Evolutionary conservation across 2,797 vertebrate genomes (phyloP), one percentile per base, ranked within the genome.

Genomic region (Epinephelus coioides): DNA sequence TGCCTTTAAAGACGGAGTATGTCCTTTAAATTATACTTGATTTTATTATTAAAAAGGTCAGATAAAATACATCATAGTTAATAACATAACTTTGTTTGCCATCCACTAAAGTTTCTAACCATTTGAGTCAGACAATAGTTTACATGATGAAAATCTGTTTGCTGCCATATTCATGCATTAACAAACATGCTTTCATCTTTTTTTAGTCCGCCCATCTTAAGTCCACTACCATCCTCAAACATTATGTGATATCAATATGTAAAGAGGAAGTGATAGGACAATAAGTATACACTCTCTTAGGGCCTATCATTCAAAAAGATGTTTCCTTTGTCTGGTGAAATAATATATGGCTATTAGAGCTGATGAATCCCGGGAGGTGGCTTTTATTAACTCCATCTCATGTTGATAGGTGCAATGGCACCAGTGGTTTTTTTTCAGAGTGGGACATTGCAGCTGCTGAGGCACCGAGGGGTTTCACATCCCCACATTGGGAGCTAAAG

Each of bases 311-410:
- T 93, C 86, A 85, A 70, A 89, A 82, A 84, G 78, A 88, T 79
- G 83, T 76, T 90, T 86, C 74, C 85, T 92, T 89, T 90, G 88
- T 91, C 84, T 89, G 69, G 53, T 90, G 92, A 90, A 90, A 91
- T 93, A 85, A 90, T 87, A 89, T 87, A 81, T 84, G 84, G 82
- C 90, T 72, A 82, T 92, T 87, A 89, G 81, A 79, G 82, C 83
- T 91, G 94, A 95, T 95, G 91, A 95, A 92, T 91, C 93, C 91
- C 94, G 27, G 23, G 91, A 83, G 94, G 64, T 23, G 50, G 43
- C 68, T 89, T 93, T 95, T 92, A 95, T 95, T 93, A 95, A 94
- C 92, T 94, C 89, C 83, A 57, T 86, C 84, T 93, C 86, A 82
- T 85, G 84, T 86, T 89, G 90, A 90, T 88, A 86, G 88, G 89